phyloP scores from a whole-genome alignment of 2,113 vertebrate species.

The Circaetus gallicus region DNA sequence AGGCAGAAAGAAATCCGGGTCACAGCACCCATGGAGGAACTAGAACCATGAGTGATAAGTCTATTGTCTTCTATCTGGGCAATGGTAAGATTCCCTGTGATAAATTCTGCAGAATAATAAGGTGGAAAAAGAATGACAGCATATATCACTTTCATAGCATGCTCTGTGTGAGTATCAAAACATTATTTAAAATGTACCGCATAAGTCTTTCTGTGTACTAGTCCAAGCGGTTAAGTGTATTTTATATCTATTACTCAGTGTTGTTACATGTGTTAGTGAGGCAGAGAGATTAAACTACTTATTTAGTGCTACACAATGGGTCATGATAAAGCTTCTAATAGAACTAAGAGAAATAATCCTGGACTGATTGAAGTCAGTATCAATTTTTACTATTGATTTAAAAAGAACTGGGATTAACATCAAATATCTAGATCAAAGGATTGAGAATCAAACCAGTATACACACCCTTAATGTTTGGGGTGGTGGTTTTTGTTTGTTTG shows the following conservation, averaged over 20 bases:
- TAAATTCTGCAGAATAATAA: conserved; percentile 70
- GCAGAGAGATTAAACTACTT: not conserved
- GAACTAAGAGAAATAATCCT: not conserved
- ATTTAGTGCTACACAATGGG: not conserved
- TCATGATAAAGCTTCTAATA: not conserved
- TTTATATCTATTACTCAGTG: not conserved
- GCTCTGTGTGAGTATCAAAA: not conserved
- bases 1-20: conserved; percentile 81
- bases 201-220: not conserved
- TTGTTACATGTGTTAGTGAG: not conserved
- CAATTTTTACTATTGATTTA: not conserved
- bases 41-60: conserved; percentile 60
- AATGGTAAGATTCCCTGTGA: conserved; percentile 80
- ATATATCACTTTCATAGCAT: not conserved
- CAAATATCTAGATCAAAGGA: not conserved
- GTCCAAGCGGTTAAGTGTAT: not conserved
- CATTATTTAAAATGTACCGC: not conserved
- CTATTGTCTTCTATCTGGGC: conserved; percentile 78
- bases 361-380: not conserved
- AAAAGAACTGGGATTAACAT: not conserved
- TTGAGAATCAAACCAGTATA: not conserved
- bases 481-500: not conserved
- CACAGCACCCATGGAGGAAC: conserved; percentile 65
- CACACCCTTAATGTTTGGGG: not conserved
- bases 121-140: not conserved